These are phyloP conservation scores for Caenorhabditis sp. DNA, from an alignment of 2,888 invertebrate species.

Conservation along the genomic window DNA sequence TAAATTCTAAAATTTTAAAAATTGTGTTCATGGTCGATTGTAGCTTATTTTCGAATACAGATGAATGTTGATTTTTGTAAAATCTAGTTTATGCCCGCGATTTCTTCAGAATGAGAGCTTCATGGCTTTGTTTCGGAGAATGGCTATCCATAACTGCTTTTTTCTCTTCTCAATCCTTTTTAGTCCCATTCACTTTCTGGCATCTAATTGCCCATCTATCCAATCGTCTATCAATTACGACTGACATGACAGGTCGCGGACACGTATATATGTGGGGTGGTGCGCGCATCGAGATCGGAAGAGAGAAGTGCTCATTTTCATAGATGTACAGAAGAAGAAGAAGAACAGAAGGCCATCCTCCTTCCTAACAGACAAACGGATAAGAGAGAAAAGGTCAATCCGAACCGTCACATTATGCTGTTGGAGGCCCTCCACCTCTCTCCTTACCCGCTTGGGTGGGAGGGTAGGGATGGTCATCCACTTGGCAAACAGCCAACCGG, in stretches of 20 bases:
- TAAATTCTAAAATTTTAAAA: too few species aligned
- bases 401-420: constrained; percentile 65
- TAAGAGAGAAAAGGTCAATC: constrained; percentile 59
- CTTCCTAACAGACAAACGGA: constrained; percentile 13
- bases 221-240: constrained; percentile 56
- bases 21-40: too few species aligned
- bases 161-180: background rate
- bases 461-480: constrained; percentile 57
- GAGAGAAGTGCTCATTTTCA: constrained; percentile 49
- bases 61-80: too few species aligned
- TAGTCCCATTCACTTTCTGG: constrained; percentile 1
- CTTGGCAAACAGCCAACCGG: constrained; percentile 67
- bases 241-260: constrained; percentile 29
- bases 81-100: too few species aligned
- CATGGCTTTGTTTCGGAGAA: too few species aligned
- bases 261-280: constrained; percentile 1
- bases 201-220: constrained; percentile 38
- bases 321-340: constrained; percentile 11
- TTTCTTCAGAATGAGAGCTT: background rate
- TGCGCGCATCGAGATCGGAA: constrained; percentile 12
- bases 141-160: background rate
- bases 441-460: constrained; percentile 20
- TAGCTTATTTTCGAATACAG: too few species aligned
- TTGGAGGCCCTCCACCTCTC: constrained; percentile 12
- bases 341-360: constrained; percentile 33